phyloP scores from a whole-genome alignment of 2,888 invertebrate genomes.

The Amorpha juglandis region DNA sequence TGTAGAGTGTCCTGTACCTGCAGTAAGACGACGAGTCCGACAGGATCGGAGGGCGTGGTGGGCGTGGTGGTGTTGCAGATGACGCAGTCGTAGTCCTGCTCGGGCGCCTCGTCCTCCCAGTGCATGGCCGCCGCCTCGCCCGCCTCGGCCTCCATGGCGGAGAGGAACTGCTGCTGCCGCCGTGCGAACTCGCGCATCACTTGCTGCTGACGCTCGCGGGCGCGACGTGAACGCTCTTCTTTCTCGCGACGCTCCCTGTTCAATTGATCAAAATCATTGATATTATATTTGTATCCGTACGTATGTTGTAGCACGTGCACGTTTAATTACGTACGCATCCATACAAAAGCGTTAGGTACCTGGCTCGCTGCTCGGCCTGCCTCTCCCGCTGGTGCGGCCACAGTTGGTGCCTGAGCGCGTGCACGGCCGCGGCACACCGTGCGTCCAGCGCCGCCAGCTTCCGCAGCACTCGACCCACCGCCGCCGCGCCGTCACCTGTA shows the following conservation, averaged over 20 bases:
- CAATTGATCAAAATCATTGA: background rate
- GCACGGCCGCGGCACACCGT: conserved; percentile 88
- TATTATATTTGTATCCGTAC: background rate
- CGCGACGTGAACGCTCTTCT: conserved; percentile 92
- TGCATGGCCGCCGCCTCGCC: conserved; percentile 85
- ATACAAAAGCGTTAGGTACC: conserved; percentile 59
- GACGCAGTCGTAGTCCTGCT: conserved; percentile 95
- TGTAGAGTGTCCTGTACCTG: conserved; percentile 75
- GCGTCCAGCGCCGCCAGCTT: conserved; percentile 89
- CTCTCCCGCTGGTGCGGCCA: conserved; percentile 93
- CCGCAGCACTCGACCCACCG: conserved; percentile 91
- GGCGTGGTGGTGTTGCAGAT: conserved; percentile 97
- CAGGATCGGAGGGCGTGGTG: conserved; percentile 88
- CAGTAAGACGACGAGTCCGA: conserved; percentile 95
- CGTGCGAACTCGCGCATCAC: conserved; percentile 97
- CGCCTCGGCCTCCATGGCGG: conserved; percentile 77
- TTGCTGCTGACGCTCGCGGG: conserved; percentile 95
- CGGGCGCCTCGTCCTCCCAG: conserved; percentile 86
- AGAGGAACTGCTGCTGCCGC: conserved; percentile 95
- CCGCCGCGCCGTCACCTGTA: conserved; percentile 93
- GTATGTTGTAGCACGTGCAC: background rate
- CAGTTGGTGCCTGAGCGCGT: conserved; percentile 87
- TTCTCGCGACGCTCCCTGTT: conserved; percentile 88
- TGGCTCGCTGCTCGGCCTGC: conserved; percentile 89
- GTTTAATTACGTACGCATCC: too few relatives aligned